Evolutionary conservation across 2,797 vertebrate genomes (phyloP).

Genomic region (Neostethus bicornis): DNA sequence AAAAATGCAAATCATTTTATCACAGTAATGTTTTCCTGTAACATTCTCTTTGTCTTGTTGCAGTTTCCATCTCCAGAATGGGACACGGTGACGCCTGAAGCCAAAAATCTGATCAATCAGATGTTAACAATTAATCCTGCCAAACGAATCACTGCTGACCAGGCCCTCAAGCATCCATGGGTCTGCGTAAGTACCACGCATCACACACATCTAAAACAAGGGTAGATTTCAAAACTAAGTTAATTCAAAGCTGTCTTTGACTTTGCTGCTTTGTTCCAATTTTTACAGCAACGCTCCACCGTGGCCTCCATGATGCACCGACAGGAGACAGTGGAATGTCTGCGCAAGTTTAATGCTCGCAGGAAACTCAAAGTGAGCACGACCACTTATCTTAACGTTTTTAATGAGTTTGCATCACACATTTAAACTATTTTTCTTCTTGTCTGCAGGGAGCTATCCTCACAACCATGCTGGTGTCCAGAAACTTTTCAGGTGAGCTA

Average conservation of each 20-base stretch:
- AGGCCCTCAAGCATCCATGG: constrained; percentile 99
- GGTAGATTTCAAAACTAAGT: too few species aligned
- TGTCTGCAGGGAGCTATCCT: constrained; percentile 91
- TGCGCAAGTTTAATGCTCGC: constrained; percentile 98
- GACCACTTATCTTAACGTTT: not conserved
- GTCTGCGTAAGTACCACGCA: constrained; percentile 91
- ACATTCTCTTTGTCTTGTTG: too few species aligned
- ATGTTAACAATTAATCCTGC: constrained; percentile 99
- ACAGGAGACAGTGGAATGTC: constrained; percentile 98
- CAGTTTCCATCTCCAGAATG: constrained; percentile 99
- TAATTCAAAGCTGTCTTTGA: not conserved
- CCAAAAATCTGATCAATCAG: constrained; percentile 99
- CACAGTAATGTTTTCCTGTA: too few species aligned
- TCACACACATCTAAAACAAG: not conserved
- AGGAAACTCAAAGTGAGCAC: constrained; percentile 93
- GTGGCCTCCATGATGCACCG: constrained; percentile 99
- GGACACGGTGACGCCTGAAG: constrained; percentile 98
- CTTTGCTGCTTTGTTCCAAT: constrained; percentile 7
- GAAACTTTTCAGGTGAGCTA: constrained; percentile 97
- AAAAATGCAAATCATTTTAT: too few species aligned
- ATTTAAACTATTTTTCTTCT: constrained; percentile 17
- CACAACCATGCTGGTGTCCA: constrained; percentile 97
- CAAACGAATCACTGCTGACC: constrained; percentile 96
- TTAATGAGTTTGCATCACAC: not conserved
- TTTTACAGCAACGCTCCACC: constrained; percentile 94